These are phyloP conservation scores for Elysia crispata DNA, from an alignment of 2,888 invertebrate species.

Conservation along the genomic window DNA sequence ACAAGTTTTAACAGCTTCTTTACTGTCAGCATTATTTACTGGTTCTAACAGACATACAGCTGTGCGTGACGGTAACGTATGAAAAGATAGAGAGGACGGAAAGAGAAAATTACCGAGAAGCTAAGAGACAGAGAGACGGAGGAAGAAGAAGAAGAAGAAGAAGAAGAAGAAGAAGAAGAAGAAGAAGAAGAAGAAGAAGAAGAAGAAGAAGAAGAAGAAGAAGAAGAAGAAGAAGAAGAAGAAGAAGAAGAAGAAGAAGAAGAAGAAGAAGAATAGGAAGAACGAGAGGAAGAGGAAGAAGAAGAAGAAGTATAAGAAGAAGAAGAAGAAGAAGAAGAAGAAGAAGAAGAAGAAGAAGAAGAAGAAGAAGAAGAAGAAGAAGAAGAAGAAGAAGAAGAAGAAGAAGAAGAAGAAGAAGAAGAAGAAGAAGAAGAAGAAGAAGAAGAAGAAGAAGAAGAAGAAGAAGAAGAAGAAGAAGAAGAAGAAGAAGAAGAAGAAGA, in stretches of 20 bases:
- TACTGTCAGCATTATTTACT: too few relatives aligned
- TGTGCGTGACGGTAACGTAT: too few relatives aligned
- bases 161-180: not conserved
- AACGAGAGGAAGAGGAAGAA: too few relatives aligned
- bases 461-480: constrained; percentile 31
- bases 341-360: constrained; percentile 26
- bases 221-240: constrained; percentile 21
- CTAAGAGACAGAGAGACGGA: not conserved
- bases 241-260: constrained; percentile 21
- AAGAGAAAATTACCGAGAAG: too few relatives aligned
- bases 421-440: constrained; percentile 29
- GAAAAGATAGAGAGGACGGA: too few relatives aligned
- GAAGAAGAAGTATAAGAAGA: too few relatives aligned
- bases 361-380: constrained; percentile 31
- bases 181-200: constrained; percentile 12
- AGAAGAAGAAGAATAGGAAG: too few relatives aligned
- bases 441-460: constrained; percentile 31
- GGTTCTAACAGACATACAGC: too few relatives aligned
- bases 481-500: constrained; percentile 30
- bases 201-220: constrained; percentile 25
- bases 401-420: constrained; percentile 29
- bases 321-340: constrained; percentile 24
- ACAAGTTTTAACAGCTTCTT: too few relatives aligned
- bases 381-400: constrained; percentile 26
- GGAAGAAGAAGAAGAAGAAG: not conserved